phyloP scores from a whole-genome alignment of 2,113 vertebrate species.

The Anoplopoma fimbria region DNA sequence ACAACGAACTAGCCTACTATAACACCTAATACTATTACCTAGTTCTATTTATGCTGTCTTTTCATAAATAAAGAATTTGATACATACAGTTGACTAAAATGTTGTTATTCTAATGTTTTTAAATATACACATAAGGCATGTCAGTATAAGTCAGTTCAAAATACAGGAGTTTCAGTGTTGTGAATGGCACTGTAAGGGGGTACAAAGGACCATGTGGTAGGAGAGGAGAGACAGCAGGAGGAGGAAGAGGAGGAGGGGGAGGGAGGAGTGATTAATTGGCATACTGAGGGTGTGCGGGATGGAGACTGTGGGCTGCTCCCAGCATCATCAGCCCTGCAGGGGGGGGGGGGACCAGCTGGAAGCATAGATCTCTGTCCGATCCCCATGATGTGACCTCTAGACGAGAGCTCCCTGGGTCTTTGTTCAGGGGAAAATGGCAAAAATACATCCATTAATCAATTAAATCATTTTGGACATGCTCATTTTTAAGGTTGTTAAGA shows the following conservation, averaged over 20 bases:
- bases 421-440: background rate
- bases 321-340: slow-evolving; percentile 54
- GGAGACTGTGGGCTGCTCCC: slow-evolving; percentile 47
- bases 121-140: background rate
- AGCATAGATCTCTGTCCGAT: slow-evolving; percentile 17
- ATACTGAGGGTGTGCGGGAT: slow-evolving; percentile 32
- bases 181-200: slow-evolving; percentile 6
- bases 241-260: slow-evolving; percentile 8
- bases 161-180: slow-evolving; percentile 10
- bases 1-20: too few relatives aligned
- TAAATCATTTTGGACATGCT: background rate
- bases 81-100: background rate
- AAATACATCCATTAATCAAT: background rate
- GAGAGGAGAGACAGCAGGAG: slow-evolving; percentile 24
- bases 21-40: background rate
- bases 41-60: background rate
- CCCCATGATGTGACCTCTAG: slow-evolving; percentile 33
- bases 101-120: too few relatives aligned
- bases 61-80: background rate
- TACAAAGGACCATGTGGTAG: slow-evolving; percentile 78
- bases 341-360: slow-evolving; percentile 56
- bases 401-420: background rate
- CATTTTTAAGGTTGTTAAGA: background rate
- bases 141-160: background rate
- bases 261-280: slow-evolving; percentile 61